Percentiles rank a stretch among this genome's conserved stretches.
Evolutionary conservation across 2,113 vertebrate genomes (phyloP).

Genomic region (Oryzias woworae): DNA sequence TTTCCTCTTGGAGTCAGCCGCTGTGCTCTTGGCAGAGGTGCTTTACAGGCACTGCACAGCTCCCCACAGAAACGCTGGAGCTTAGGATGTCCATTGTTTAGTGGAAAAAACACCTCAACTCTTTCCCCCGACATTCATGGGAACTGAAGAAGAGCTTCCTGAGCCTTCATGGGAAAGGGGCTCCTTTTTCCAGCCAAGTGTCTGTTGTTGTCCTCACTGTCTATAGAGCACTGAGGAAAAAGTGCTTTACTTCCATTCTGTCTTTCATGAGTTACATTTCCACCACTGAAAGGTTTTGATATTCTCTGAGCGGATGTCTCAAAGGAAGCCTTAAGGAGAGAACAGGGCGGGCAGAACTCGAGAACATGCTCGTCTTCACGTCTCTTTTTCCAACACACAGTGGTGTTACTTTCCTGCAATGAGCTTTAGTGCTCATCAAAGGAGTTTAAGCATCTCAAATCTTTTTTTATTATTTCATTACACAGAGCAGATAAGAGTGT

Average conservation of each 20-base stretch:
- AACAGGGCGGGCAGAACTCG: constrained; percentile 49
- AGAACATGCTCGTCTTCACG: constrained; percentile 39
- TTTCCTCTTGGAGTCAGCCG: too few relatives aligned
- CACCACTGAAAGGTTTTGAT: constrained; percentile 57
- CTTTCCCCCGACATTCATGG: constrained; percentile 12
- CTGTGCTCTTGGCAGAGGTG: too few relatives aligned
- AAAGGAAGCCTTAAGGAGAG: constrained; percentile 59
- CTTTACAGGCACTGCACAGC: neutral
- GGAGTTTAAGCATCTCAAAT: neutral
- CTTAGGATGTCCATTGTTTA: constrained; percentile 6
- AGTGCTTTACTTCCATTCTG: constrained; percentile 58
- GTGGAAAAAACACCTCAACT: constrained; percentile 22
- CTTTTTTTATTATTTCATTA: neutral
- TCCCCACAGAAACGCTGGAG: neutral
- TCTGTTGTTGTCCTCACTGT: constrained; percentile 24
- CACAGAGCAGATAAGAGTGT: neutral
- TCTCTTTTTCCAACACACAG: constrained; percentile 43
- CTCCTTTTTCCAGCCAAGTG: constrained; percentile 26
- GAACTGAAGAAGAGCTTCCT: neutral
- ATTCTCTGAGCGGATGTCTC: constrained; percentile 55
- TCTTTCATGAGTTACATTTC: constrained; percentile 46
- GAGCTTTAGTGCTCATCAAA: too few relatives aligned
- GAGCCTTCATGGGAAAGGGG: constrained; percentile 39
- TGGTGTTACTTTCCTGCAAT: too few relatives aligned
- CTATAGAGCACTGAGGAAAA: constrained; percentile 42